Evolutionary conservation across 2,797 vertebrate species (phyloP), one percentile per base, ranked within the genome.

Genomic region (Sebastiscus albofasciatus): DNA sequence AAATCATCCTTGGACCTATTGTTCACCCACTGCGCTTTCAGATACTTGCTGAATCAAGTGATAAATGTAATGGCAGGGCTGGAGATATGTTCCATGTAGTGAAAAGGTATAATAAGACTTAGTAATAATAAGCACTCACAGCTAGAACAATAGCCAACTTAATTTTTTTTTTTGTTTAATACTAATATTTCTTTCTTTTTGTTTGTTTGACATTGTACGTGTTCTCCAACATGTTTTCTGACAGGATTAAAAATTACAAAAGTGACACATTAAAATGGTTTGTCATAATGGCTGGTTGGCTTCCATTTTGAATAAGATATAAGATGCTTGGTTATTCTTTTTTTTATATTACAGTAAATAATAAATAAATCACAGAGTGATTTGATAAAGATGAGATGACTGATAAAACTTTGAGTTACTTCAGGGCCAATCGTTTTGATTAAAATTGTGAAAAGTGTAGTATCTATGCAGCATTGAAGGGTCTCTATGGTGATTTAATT

Each of bases 31-130:
- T 85, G 85, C 74, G 80, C 91, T 91, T 92, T 90, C 87, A 94
- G 90, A 94, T 94, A 94, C 93, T 93, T 93, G 90, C 90, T 93
- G 89, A 94, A 95, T 92, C 89, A 87, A 94, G 91, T 89, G 90
- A 94, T 93, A 95, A 89, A 95, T 92, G 90, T 92, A 93, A 92
- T 77, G 77, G 85, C 73, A 67, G 82, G 46, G 88, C 83, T 77
- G 84, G 65, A 94, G 87, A 94, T 89, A 93, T 91, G 82, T 86
- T 90, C 87, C 76, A 88, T 87, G 82, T 80, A 88, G 80, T 79
- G 79, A 80, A 85, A 67, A 62, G 71, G 62, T 81, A 87, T 71
- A 87, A 77, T 77, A 80, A 79, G 72, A 90, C 42, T 67, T 26
- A 13, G 46, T 39, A 56, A 71, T 58, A 70, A 70, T 58, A 29